A percentile compares a stretch with the other conserved stretches of the same genome.
phyloP scores from a whole-genome alignment of 2,888 invertebrate genomes.

The Pediacus dermestoides region DNA sequence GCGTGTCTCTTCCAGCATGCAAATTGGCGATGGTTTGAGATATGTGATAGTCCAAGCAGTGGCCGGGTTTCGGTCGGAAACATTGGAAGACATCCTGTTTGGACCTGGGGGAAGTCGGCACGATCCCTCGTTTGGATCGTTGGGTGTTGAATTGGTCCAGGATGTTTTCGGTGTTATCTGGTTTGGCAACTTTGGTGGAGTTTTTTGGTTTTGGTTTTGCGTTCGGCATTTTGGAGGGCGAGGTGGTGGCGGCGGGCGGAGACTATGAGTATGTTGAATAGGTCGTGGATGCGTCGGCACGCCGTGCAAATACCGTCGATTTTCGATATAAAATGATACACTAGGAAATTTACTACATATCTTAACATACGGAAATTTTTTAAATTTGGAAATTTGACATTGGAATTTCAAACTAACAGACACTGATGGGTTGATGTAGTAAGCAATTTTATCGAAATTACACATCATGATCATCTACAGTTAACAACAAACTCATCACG shows the following conservation, averaged over 20 bases:
- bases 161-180: no score
- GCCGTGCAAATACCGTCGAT: conserved; percentile 5
- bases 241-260: no score
- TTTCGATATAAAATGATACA: conserved; percentile 6
- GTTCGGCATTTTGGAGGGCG: no score
- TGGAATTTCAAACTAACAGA: no score
- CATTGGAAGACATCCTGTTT: conserved; percentile 24
- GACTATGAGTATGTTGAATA: neutral
- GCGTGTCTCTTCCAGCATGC: conserved; percentile 32
- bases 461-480: no score
- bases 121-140: conserved; percentile 28
- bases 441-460: no score
- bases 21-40: conserved; percentile 35
- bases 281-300: conserved; percentile 4
- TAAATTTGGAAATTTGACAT: conserved; percentile 9
- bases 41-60: conserved; percentile 35
- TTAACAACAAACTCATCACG: no score
- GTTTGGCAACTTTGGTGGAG: no score
- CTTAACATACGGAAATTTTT: conserved; percentile 2
- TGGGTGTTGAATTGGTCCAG: conserved; percentile 24
- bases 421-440: no score
- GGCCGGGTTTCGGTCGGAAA: conserved; percentile 26
- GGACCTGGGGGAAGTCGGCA: conserved; percentile 23
- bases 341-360: conserved; percentile 10
- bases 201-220: no score